Evolutionary conservation across 2,113 vertebrate species (phyloP).

Genomic region (Siphamia tubifer): DNA sequence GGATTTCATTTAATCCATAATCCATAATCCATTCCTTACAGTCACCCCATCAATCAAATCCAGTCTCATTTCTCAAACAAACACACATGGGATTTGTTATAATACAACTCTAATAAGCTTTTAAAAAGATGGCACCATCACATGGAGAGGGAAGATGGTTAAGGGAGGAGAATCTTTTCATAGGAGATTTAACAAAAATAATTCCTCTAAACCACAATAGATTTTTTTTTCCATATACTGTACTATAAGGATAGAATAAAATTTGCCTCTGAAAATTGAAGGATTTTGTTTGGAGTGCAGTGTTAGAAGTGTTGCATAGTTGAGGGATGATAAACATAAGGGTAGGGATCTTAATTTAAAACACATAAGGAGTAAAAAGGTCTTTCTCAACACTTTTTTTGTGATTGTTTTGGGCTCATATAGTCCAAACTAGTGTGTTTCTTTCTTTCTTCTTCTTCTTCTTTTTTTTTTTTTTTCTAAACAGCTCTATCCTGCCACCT

Average conservation of each 20-base stretch:
- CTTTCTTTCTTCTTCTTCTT: too few species aligned
- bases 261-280: slow-evolving; percentile 52
- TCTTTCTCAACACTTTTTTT: slow-evolving; percentile 34
- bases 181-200: slow-evolving; percentile 70
- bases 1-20: slow-evolving; percentile 41
- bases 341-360: slow-evolving; percentile 30
- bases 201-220: slow-evolving; percentile 57
- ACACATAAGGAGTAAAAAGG: slow-evolving; percentile 29
- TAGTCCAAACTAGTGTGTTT: too few species aligned
- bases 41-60: slow-evolving; percentile 55
- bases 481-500: not conserved
- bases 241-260: slow-evolving; percentile 68
- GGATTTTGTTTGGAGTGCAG: slow-evolving; percentile 48
- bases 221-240: too few species aligned
- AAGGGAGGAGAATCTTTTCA: slow-evolving; percentile 21
- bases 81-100: slow-evolving; percentile 44
- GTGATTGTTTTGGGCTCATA: slow-evolving; percentile 48
- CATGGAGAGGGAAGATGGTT: slow-evolving; percentile 44
- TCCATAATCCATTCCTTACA: slow-evolving; percentile 65
- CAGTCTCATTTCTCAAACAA: slow-evolving; percentile 46
- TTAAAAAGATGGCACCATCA: slow-evolving; percentile 76
- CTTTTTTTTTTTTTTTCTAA: not conserved
- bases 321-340: slow-evolving; percentile 36
- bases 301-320: slow-evolving; percentile 77
- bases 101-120: slow-evolving; percentile 66